These are phyloP conservation scores for Chorisops tibialis DNA, from an alignment of 2,888 invertebrate genomes.

Conservation along the genomic window DNA sequence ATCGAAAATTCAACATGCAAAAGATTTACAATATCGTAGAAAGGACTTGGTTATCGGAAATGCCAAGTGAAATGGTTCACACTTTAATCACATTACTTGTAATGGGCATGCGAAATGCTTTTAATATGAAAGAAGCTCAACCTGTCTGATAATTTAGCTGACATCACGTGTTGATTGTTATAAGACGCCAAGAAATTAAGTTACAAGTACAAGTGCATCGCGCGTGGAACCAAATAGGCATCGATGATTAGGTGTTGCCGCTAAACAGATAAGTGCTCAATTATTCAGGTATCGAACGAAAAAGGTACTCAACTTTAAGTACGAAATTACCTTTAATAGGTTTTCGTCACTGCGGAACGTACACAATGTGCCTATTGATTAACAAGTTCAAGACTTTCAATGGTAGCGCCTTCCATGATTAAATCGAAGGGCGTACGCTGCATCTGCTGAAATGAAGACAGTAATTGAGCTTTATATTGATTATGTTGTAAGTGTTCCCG, in stretches of 20 bases:
- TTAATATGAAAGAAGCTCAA: background rate
- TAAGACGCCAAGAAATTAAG: conserved; percentile 21
- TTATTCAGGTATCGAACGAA: conserved; percentile 14
- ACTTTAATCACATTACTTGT: background rate
- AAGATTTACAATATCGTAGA: no score
- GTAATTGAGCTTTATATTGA: conserved; percentile 19
- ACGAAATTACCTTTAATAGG: conserved; percentile 20
- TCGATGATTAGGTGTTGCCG: conserved; percentile 26
- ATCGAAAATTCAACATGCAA: no score
- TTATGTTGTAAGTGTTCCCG: conserved; percentile 15
- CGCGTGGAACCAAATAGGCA: conserved; percentile 15
- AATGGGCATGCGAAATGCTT: background rate
- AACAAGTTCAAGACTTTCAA: conserved; percentile 12
- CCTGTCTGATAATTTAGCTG: conserved; percentile 30
- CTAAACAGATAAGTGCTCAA: conserved; percentile 29
- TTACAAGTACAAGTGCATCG: conserved; percentile 15
- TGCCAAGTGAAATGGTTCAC: background rate
- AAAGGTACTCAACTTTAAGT: background rate
- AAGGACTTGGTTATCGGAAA: background rate
- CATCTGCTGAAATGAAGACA: conserved; percentile 18
- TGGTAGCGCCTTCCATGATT: conserved; percentile 10
- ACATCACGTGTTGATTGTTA: conserved; percentile 23
- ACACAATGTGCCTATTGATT: conserved; percentile 14
- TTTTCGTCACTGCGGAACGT: conserved; percentile 1
- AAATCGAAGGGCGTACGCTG: conserved; percentile 10